Conservation (phyloP, 2,888 invertebrate species). For the Cerceris ruficornis region DNA sequence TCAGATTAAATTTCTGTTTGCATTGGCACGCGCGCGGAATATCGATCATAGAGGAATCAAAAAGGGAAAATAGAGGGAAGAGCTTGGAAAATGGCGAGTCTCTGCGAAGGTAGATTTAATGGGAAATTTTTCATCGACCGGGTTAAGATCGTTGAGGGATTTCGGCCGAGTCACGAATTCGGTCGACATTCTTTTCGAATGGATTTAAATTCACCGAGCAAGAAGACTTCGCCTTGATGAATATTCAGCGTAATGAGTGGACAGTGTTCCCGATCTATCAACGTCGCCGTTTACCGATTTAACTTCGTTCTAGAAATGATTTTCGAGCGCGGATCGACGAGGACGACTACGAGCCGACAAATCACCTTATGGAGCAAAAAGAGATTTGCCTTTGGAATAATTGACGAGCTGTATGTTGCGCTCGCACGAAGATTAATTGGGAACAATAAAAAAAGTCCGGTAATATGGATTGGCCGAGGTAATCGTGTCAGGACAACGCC, state of each 20-base stretch:
- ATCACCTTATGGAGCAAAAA: not conserved
- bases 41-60: slow-evolving; percentile 33
- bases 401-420: too few species aligned
- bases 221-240: slow-evolving; percentile 64
- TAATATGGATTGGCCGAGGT: not conserved
- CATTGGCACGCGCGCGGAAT: slow-evolving; percentile 51
- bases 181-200: not conserved
- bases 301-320: not conserved
- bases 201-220: slow-evolving; percentile 60
- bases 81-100: not conserved
- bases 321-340: not conserved
- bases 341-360: not conserved
- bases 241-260: slow-evolving; percentile 65
- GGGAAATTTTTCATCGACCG: slow-evolving; percentile 44
- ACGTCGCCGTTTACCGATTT: slow-evolving; percentile 40
- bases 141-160: slow-evolving; percentile 48
- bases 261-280: slow-evolving; percentile 51
- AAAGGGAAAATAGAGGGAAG: slow-evolving; percentile 36
- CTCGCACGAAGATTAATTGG: not conserved
- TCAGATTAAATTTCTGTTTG: slow-evolving; percentile 60
- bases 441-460: not conserved
- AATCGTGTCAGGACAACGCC: slow-evolving; percentile 8
- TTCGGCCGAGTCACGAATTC: slow-evolving; percentile 29
- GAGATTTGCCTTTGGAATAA: too few species aligned
- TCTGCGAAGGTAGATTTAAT: slow-evolving; percentile 7